A percentile compares a stretch with the other conserved stretches of the same genome.
These are phyloP conservation scores for Mormyrus hasselquistii DNA, from an alignment of 2,797 vertebrate genomes.

Conservation along the genomic window DNA sequence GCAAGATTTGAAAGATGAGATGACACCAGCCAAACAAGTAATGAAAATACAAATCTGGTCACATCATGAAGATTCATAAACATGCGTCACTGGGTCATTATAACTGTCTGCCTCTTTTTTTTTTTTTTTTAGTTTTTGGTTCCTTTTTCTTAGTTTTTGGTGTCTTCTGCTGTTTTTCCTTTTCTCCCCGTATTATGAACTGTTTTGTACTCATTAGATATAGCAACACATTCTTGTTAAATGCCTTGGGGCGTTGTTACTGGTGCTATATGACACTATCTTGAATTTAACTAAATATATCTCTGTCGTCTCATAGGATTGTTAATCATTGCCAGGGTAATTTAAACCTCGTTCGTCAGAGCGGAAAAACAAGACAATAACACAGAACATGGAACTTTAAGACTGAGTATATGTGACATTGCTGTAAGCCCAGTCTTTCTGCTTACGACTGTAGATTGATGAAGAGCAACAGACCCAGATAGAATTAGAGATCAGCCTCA, in stretches of 20 bases:
- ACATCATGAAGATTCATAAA: background rate
- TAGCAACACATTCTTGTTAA: background rate
- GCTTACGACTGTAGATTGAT: conserved; percentile 68
- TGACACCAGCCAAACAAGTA: background rate
- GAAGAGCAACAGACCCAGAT: conserved; percentile 93
- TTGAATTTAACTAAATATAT: background rate
- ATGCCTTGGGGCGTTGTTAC: background rate
- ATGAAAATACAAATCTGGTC: background rate
- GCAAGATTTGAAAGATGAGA: background rate
- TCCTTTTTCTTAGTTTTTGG: background rate
- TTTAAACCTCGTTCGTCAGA: background rate
- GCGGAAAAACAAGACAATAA: background rate
- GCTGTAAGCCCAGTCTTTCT: background rate
- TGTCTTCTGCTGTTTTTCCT: background rate
- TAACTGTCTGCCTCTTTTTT: background rate
- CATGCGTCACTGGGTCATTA: background rate
- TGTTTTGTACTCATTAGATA: background rate
- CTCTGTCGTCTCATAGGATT: background rate
- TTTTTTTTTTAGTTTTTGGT: background rate
- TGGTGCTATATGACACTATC: background rate
- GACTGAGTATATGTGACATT: background rate
- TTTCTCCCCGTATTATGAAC: background rate
- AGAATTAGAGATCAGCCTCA: conserved; percentile 89
- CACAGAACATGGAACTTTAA: background rate
- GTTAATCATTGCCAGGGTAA: background rate